Base-by-base conservation (phyloP, 2,113 vertebrate genomes). In the Camelus dromedarius region DNA sequence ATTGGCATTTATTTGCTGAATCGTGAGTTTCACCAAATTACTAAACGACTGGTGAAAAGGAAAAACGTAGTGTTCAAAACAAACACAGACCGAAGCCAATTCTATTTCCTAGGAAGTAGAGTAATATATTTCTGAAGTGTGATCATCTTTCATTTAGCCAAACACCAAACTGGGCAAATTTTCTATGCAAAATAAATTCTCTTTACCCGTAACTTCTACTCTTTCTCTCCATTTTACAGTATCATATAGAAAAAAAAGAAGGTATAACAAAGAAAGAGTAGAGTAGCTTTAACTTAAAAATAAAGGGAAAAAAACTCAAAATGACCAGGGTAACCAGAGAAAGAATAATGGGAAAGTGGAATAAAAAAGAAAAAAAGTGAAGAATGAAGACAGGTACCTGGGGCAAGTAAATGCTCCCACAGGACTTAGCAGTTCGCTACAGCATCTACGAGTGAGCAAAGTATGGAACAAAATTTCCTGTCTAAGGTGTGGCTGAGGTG, bases 1-100 rank as follows among this genome's bases (percentile, higher is more conserved):
- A 89, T 19, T 50, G 35, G 4, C 35, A 56, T 76, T 94, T 85
- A 89, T 32, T 69, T 89, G 15, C 32, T 92, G 38, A 90, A 83
- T 90, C 54, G 4, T 7, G 20, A 67, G 15, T 64, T 91, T 77
- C 11, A 76, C 28, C 56, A 72, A 89, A 92, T 79, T 62, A 32
- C 9, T 58, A 10, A 20, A 35, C 46, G 12, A 58, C 20, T 81
- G 18, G 58, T 22, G 6, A 60, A 56, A 84, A 87, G 28, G 50
- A 64, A 50, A 85, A 75, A 64, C 0, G 19, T 6, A 79, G 24
- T 35, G 1, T 5, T 42, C 42, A 67, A 81, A 70, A 64, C 26
- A 95, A 46, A 87, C 52, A 22, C 16, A 46, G 58, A 72, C 19
- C 18, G 12, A 73, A 79, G 16, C 1, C 16, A 22, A 35, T 73